Percentiles rank a stretch among this genome's conserved stretches.
Conservation (phyloP, 2,888 invertebrate species). For the Microctonus aethiopoides region DNA sequence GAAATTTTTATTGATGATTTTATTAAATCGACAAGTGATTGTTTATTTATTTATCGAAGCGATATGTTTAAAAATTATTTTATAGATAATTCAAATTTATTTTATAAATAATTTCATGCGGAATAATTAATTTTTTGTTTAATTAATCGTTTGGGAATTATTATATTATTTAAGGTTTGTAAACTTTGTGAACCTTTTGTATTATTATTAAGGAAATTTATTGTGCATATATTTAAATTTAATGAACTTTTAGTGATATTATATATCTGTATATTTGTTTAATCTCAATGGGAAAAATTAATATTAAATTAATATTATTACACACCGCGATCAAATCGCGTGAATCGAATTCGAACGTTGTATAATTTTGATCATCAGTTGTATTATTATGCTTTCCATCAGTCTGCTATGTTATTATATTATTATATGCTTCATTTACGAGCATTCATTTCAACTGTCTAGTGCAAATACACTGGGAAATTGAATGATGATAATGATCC, state of each 20-base stretch:
- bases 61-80: neutral
- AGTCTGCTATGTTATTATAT: constrained; percentile 1
- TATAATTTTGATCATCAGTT: neutral
- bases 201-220: constrained; percentile 29
- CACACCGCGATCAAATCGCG: neutral
- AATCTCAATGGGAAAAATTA: neutral
- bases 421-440: neutral
- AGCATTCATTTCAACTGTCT: constrained; percentile 13
- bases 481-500: neutral
- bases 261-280: neutral
- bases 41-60: neutral
- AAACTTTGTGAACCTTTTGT: constrained; percentile 1
- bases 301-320: constrained; percentile 29
- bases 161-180: neutral
- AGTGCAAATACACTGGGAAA: neutral
- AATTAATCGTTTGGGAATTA: constrained; percentile 11
- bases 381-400: constrained; percentile 14
- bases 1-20: neutral
- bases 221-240: neutral
- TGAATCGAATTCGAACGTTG: neutral
- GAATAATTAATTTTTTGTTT: neutral
- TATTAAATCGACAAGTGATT: neutral
- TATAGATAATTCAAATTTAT: no score
- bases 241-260: neutral
- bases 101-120: neutral